phyloP scores from a whole-genome alignment of 2,797 vertebrate genomes.

The Limosa lapponica region DNA sequence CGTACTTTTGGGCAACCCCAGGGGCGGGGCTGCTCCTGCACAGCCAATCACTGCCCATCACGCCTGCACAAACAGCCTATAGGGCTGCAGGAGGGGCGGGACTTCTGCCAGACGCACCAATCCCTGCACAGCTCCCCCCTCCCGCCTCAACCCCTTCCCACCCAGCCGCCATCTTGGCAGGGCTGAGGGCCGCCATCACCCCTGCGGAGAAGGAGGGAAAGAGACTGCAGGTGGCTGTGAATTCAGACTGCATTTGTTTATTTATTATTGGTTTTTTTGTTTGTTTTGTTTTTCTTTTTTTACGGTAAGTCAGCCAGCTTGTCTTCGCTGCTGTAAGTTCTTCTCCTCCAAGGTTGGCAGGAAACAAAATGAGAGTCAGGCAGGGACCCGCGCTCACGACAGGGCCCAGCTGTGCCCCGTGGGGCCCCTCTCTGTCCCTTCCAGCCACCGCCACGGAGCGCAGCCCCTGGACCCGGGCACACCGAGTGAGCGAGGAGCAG shows the following conservation, averaged over 20 bases:
- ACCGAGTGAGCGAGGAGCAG: accelerated
- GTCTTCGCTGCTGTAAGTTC: not conserved
- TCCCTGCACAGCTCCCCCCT: not conserved
- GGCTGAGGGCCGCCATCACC: not conserved
- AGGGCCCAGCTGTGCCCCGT: no score
- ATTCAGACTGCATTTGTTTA: not conserved
- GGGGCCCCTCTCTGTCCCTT: not conserved
- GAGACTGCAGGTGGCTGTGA: not conserved
- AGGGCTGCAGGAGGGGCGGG: not conserved
- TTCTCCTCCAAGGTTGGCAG: not conserved
- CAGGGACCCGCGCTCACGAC: not conserved
- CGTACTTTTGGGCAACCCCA: no score
- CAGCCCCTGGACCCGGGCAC: not conserved
- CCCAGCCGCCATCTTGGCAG: accelerated
- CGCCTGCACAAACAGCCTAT: not conserved
- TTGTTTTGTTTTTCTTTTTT: not conserved
- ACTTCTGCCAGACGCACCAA: no score
- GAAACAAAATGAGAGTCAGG: not conserved
- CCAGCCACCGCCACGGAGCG: accelerated
- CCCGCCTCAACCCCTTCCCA: no score
- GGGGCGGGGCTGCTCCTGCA: not conserved
- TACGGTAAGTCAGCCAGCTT: not conserved
- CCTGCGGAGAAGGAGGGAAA: not conserved
- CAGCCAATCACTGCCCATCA: not conserved
- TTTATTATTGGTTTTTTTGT: not conserved